Evolutionary conservation across 2,797 vertebrate genomes (phyloP).

Genomic region (Hemitrygon akajei): DNA sequence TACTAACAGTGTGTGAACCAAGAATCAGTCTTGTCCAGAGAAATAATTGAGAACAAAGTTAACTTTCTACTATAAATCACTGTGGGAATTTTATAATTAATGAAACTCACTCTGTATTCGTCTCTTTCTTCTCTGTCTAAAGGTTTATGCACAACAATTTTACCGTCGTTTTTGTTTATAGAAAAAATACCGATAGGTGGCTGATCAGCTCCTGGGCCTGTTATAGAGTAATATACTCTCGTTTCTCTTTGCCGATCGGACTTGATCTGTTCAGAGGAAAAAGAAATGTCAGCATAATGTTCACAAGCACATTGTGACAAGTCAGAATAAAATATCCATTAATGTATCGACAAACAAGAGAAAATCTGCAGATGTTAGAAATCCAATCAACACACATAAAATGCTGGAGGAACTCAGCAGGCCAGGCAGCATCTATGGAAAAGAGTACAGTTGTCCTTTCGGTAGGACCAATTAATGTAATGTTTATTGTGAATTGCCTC

Average conservation of each 20-base stretch:
- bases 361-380: no score
- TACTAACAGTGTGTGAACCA: background rate
- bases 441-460: no score
- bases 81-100: background rate
- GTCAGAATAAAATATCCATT: background rate
- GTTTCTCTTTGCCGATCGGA: conserved; percentile 56
- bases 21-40: background rate
- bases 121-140: conserved; percentile 56
- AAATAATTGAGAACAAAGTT: background rate
- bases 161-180: conserved; percentile 53
- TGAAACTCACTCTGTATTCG: conserved; percentile 51
- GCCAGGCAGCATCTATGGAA: no score
- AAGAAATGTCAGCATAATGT: background rate
- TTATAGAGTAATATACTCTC: conserved; percentile 58
- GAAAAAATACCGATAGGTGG: conserved; percentile 53
- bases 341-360: no score
- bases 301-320: background rate
- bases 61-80: no score
- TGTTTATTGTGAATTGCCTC: background rate
- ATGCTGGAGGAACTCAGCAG: no score
- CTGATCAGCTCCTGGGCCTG: conserved; percentile 53
- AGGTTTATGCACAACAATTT: conserved; percentile 52
- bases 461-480: background rate
- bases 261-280: conserved; percentile 53
- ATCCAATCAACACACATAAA: no score